Percentiles rank a stretch among this genome's conserved stretches.
These are phyloP conservation scores for Callyntrura guangdongensis DNA, from an alignment of 2,888 invertebrate genomes.

Conservation along the genomic window DNA sequence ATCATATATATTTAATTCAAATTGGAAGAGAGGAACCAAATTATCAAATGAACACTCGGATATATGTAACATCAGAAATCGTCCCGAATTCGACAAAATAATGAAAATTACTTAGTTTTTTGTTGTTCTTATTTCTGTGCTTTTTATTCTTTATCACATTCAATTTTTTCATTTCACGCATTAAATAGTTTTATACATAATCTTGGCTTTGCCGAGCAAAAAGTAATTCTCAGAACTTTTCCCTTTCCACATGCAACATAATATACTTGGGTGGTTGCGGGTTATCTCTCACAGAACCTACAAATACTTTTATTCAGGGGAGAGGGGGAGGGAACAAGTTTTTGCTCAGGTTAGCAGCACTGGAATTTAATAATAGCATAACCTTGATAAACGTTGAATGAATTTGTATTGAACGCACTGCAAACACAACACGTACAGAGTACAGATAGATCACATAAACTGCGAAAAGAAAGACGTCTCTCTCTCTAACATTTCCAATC, in stretches of 20 bases:
- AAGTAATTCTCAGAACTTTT: background rate
- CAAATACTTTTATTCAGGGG: background rate
- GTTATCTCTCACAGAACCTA: background rate
- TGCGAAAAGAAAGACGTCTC: no score
- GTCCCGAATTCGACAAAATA: no score
- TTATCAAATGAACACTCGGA: no score
- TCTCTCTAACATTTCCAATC: background rate
- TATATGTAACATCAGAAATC: no score
- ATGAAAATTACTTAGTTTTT: no score
- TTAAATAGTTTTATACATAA: no score
- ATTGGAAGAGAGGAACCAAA: no score
- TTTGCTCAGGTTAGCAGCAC: conserved; percentile 7
- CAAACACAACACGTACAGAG: conserved; percentile 1
- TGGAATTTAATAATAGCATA: conserved; percentile 63
- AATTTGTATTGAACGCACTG: background rate
- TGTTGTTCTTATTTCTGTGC: no score
- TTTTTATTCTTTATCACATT: background rate
- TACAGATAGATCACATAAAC: background rate
- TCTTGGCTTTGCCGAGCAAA: background rate
- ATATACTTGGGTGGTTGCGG: no score
- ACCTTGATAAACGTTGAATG: conserved; percentile 46
- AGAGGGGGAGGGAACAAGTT: background rate
- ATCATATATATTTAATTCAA: no score
- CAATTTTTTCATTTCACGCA: background rate
- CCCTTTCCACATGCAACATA: background rate